Evolutionary conservation across 2,888 invertebrate genomes (phyloP).

Genomic region (Callosobruchus maculatus): DNA sequence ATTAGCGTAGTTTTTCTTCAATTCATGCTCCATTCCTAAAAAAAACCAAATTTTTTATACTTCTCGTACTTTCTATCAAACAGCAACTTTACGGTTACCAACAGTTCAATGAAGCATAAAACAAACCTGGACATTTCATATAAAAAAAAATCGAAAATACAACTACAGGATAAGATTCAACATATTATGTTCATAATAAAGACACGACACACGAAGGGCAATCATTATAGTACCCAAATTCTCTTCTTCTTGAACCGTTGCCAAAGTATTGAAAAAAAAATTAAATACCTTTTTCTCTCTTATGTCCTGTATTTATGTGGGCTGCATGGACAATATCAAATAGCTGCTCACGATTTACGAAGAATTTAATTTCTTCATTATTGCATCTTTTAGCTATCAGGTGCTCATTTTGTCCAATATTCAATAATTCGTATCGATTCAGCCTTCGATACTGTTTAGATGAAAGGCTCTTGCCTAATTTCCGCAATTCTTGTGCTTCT

Average conservation of each 20-base stretch:
- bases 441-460: slow-evolving; percentile 2
- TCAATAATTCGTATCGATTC: slow-evolving; percentile 1
- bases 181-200: too few species aligned
- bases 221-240: too few species aligned
- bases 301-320: slow-evolving; percentile 14
- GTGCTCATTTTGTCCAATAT: background rate
- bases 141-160: too few species aligned
- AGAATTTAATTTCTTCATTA: slow-evolving; percentile 1
- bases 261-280: background rate
- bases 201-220: too few species aligned
- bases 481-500: slow-evolving; percentile 1
- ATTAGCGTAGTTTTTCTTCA: slow-evolving; percentile 2
- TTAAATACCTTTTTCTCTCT: slow-evolving; percentile 3
- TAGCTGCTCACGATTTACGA: slow-evolving; percentile 1
- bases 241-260: too few species aligned
- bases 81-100: background rate
- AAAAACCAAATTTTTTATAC: background rate
- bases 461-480: background rate
- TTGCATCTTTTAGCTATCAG: slow-evolving; percentile 4
- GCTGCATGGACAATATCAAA: slow-evolving; percentile 5
- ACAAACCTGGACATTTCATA: too few species aligned
- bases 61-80: background rate
- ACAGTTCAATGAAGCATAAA: too few species aligned
- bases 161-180: too few species aligned
- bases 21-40: slow-evolving; percentile 6